Conservation (phyloP, 1,140 invertebrate genomes). For the Patella vulgata region DNA sequence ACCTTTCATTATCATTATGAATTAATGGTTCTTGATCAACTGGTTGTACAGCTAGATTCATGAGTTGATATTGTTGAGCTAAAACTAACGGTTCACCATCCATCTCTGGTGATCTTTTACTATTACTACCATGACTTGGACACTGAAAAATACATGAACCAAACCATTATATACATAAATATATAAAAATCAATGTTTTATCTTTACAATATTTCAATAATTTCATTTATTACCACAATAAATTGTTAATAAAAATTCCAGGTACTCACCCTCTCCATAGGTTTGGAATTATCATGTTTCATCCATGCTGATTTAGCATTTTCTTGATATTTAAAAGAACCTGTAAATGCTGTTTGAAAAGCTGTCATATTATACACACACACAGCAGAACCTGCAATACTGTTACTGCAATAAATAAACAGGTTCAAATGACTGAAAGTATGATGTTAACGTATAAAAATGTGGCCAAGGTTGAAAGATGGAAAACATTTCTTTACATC, state of each 20-base stretch:
- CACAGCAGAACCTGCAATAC: slow-evolving; percentile 61
- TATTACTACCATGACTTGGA: slow-evolving; percentile 33
- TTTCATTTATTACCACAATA: too few species aligned
- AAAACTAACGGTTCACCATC: slow-evolving; percentile 69
- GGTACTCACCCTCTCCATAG: slow-evolving; percentile 29
- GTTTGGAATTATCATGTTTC: slow-evolving; percentile 51
- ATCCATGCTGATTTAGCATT: slow-evolving; percentile 66
- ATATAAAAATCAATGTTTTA: too few species aligned
- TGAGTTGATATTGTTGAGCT: slow-evolving; percentile 84
- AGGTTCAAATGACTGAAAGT: too few species aligned
- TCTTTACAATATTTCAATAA: too few species aligned
- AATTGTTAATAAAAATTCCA: too few species aligned
- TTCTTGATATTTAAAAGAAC: slow-evolving; percentile 62
- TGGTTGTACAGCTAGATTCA: slow-evolving; percentile 86
- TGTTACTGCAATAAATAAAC: slow-evolving; percentile 56
- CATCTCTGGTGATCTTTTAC: slow-evolving; percentile 41
- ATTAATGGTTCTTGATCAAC: slow-evolving; percentile 77
- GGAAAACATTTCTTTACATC: too few species aligned
- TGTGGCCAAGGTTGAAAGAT: too few species aligned
- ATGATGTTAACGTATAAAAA: too few species aligned
- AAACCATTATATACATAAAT: too few species aligned
- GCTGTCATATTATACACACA: slow-evolving; percentile 60
- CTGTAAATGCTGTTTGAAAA: slow-evolving; percentile 52
- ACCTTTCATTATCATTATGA: slow-evolving; percentile 76
- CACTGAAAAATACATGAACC: slow-evolving; percentile 44